Percentiles rank a stretch among this genome's conserved stretches.
Conservation (phyloP, 2,888 invertebrate species). For the Eristalinus sepulchralis region DNA sequence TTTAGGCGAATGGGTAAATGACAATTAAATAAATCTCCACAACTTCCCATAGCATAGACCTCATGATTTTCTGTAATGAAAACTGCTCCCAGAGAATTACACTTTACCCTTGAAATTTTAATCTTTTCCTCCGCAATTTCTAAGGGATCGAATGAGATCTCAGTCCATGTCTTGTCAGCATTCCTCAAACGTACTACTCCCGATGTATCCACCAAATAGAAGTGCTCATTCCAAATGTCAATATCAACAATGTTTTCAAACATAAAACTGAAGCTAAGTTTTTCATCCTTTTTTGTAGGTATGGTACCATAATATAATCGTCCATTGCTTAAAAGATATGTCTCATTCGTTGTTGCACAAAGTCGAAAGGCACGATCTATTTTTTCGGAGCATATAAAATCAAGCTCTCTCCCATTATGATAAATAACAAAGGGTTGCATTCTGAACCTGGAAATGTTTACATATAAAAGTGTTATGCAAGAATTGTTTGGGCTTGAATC, state of each 20-base stretch:
- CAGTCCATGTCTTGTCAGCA: conserved; percentile 74
- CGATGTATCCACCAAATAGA: conserved; percentile 48
- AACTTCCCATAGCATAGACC: conserved; percentile 79
- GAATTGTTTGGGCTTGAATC: background rate
- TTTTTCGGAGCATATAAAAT: conserved; percentile 5
- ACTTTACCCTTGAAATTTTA: conserved; percentile 76
- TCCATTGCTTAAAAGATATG: conserved; percentile 52
- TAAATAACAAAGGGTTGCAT: conserved; percentile 58
- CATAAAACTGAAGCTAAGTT: conserved; percentile 34
- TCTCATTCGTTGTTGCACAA: conserved; percentile 32
- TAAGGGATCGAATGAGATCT: conserved; percentile 77
- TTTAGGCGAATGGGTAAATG: conserved; percentile 76
- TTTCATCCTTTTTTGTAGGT: conserved; percentile 7
- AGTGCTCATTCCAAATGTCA: conserved; percentile 43
- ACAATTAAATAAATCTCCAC: conserved; percentile 79
- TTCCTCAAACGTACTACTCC: conserved; percentile 49
- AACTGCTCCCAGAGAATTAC: conserved; percentile 78
- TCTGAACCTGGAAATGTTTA: conserved; percentile 28
- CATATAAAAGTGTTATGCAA: conserved; percentile 18
- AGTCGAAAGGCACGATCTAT: conserved; percentile 45
- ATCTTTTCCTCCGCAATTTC: conserved; percentile 78
- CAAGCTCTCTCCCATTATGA: conserved; percentile 42
- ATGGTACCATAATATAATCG: conserved; percentile 21
- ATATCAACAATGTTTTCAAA: conserved; percentile 57
- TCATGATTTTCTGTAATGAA: conserved; percentile 76